Conservation (phyloP, 2,888 invertebrate species). For the Gandaritis pyraliata region DNA sequence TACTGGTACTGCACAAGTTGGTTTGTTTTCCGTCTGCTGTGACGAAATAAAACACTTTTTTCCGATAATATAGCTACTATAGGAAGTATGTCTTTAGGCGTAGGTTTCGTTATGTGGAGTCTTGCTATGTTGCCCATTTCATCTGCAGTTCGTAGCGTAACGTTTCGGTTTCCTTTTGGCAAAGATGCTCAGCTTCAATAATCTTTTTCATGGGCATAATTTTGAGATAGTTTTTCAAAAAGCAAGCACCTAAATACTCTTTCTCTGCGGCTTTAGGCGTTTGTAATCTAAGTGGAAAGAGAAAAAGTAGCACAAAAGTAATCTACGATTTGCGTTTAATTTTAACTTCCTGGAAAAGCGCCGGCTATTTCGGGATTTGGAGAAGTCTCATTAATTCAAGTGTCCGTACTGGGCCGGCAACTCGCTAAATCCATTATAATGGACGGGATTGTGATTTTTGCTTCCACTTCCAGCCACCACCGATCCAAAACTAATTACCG, state of each 20-base stretch:
- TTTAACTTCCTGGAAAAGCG: constrained; percentile 35
- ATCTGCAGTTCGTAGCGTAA: too few relatives aligned
- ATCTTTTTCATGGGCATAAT: too few relatives aligned
- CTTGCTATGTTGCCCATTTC: too few relatives aligned
- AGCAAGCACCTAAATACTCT: too few relatives aligned
- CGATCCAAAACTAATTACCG: constrained; percentile 68
- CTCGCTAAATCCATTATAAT: constrained; percentile 64
- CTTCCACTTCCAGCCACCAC: constrained; percentile 48
- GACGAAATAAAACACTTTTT: constrained; percentile 10
- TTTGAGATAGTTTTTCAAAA: too few relatives aligned
- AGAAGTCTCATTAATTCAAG: constrained; percentile 65
- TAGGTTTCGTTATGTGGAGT: constrained; percentile 7
- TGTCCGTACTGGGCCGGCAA: constrained; percentile 50
- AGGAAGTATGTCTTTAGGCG: constrained; percentile 6
- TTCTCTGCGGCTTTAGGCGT: too few relatives aligned
- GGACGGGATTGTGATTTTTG: constrained; percentile 63
- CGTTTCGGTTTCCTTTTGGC: too few relatives aligned
- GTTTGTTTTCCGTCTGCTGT: constrained; percentile 41
- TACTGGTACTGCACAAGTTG: constrained; percentile 42
- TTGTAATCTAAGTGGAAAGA: neutral
- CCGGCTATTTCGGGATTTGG: constrained; percentile 50
- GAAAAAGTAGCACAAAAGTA: constrained; percentile 4
- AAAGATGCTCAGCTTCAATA: too few relatives aligned
- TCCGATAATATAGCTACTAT: constrained; percentile 9
- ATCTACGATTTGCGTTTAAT: constrained; percentile 21